phyloP scores from a whole-genome alignment of 2,797 vertebrate genomes.

The Microctenopoma steveboyesi region DNA sequence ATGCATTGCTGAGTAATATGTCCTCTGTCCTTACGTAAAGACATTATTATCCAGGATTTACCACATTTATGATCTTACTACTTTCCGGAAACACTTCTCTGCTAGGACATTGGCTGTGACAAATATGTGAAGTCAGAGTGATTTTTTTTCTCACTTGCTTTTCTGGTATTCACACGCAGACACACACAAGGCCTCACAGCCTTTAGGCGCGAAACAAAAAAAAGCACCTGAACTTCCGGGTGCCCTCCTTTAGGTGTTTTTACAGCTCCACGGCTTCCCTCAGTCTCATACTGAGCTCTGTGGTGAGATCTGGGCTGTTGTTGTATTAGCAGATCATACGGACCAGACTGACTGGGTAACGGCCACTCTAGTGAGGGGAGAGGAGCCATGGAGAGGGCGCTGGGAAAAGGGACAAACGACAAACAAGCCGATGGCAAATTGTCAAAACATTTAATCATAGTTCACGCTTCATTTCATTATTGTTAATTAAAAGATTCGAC shows the following conservation, averaged over 20 bases:
- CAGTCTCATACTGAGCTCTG: constrained; percentile 96
- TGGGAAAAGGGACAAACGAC: constrained; percentile 5
- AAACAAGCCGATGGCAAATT: background rate
- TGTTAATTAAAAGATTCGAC: background rate
- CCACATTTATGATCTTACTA: constrained; percentile 20
- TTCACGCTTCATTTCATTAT: background rate
- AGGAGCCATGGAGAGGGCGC: constrained; percentile 83
- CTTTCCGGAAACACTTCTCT: background rate
- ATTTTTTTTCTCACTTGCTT: background rate
- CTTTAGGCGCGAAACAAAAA: background rate
- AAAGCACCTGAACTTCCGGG: constrained; percentile 91
- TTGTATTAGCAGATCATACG: constrained; percentile 90
- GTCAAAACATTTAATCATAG: background rate
- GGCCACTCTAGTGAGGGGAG: constrained; percentile 91
- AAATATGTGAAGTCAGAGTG: background rate
- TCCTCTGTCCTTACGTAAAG: constrained; percentile 37
- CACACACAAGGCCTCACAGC: background rate
- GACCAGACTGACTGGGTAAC: constrained; percentile 82
- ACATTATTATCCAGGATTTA: constrained; percentile 55
- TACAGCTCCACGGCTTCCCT: constrained; percentile 94
- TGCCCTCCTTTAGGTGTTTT: constrained; percentile 92
- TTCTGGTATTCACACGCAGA: background rate
- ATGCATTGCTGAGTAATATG: constrained; percentile 6
- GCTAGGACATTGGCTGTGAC: background rate
- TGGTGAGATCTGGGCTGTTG: constrained; percentile 94